Conservation (phyloP, 2,113 vertebrate species). For the Nyctereutes procyonoides region DNA sequence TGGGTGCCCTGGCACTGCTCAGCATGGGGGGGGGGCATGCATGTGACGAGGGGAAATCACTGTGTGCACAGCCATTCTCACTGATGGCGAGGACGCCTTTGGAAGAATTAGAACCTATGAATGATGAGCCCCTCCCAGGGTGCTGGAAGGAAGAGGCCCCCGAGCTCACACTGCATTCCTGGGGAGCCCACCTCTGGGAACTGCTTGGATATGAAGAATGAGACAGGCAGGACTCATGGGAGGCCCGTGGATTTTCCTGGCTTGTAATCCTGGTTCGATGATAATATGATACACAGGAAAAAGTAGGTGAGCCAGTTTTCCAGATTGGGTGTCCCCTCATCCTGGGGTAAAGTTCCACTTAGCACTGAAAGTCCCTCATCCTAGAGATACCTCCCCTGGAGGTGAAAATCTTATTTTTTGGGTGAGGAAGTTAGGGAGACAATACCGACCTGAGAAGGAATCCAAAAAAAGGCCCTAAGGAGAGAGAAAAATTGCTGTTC, state of each 20-base stretch:
- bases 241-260: neutral
- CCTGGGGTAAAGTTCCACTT: neutral
- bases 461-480: neutral
- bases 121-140: neutral
- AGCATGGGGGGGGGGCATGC: neutral
- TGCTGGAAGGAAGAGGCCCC: neutral
- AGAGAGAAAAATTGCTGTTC: neutral
- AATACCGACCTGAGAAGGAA: neutral
- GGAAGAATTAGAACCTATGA: neutral
- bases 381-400: neutral
- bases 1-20: neutral
- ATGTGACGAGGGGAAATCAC: neutral
- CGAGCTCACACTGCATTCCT: no score
- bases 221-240: neutral
- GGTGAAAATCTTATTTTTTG: neutral
- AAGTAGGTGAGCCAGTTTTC: neutral
- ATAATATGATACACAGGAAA: neutral
- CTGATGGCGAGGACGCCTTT: neutral
- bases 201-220: neutral
- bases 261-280: neutral
- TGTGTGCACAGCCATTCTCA: neutral
- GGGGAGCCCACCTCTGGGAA: neutral
- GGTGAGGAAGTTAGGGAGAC: neutral
- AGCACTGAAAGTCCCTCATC: neutral
- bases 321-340: neutral